Base-by-base conservation (phyloP, 2,888 invertebrate genomes). In the Diabrotica balteata region DNA sequence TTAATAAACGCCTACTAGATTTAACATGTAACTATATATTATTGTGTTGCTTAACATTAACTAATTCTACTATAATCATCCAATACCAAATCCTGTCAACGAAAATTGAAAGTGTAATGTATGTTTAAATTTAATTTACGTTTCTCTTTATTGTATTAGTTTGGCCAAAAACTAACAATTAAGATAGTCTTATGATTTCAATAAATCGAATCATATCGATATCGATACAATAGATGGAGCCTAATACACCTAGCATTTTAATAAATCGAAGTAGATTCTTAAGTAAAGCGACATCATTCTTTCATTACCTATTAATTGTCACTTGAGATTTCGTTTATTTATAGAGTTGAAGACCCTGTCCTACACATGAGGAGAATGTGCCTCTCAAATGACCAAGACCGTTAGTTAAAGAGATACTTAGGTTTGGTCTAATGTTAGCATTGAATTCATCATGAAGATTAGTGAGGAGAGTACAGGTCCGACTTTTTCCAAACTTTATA, bases 321-420 rank as follows among this genome's bases (percentile, higher is more conserved):
- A 8, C 2, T 22, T 32, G 22, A 32, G 22, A n/a, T 54, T 49
- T 7, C n/a, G 42, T 42, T 62, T 54, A 55, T 63, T 63, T 63
- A 55, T 63, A 11, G 49, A 63, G 63, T 55, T 43, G 63, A 63
- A 63, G 63, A 63, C 63, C 63, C 55, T 63, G 63, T 63, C 63
- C 63, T 55, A 55, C 11, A 55, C 43, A 7, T 42, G 43, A 43
- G 54, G 42, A 54, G 42, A 44, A 45, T 62, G 9, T 10, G 53
- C 49, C 59, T 53, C 46, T 62, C 53, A 8, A 52, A 62, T 62
- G 62, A 46, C 54, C 62, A 53, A 62, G 62, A 45, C 22, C 54
- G 43, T 11, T 54, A 54, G 43, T 43, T 43, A 1, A 54, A 54
- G 2, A n/a, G 11, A n/a, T n/a, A 62, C 49, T 61, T 54, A 54